Evolutionary conservation across 1,140 invertebrate genomes (phyloP), one percentile per base, ranked within the genome.

Genomic region (Megalopta genalis): DNA sequence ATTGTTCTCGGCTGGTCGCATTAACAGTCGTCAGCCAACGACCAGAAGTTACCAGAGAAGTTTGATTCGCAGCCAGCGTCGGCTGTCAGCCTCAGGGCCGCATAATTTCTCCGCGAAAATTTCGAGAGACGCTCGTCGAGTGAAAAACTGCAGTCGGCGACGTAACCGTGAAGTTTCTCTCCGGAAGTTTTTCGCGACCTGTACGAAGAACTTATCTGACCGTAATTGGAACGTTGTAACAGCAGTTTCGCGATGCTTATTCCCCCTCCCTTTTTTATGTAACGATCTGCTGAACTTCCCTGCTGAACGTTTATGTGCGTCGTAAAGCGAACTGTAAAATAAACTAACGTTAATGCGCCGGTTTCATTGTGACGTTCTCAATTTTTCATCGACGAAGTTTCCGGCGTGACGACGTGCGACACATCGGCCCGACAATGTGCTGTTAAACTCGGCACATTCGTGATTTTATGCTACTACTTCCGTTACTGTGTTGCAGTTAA

Each of bases 21-120:
- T 88, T 85, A 86, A 86, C 81, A 83, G 78, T 84, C 78, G 84
- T 86, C 80, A 78, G 67, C 77, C 12, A 79, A 63, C 57, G 54
- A 82, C 65, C 37, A 83, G 75, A 75, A 82, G 37, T 75, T 63
- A 32, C 62, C 62, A 8, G 49, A 18, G 16, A 72, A 82, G 49
- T 78, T 75, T 49, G 79, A 72, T 82, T 74, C 52, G 73, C 57
- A 46, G 65, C 54, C 82, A 77, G n/a, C 37, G 57, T 60, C 42
- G 49, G 52, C 71, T 80, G 72, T 46, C 73, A 68, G 18, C 46
- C 54, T 52, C 72, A 63, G 65, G 67, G 54, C 16, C 42, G 68
- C 65, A 74, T 85, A 81, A 85, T 78, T 74, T 59, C 73, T 57
- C 42, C 73, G 37, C 23, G 65, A 83, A 85, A 84, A 85, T 85